phyloP scores from a whole-genome alignment of 2,113 vertebrate species.

The Apodemus sylvaticus region DNA sequence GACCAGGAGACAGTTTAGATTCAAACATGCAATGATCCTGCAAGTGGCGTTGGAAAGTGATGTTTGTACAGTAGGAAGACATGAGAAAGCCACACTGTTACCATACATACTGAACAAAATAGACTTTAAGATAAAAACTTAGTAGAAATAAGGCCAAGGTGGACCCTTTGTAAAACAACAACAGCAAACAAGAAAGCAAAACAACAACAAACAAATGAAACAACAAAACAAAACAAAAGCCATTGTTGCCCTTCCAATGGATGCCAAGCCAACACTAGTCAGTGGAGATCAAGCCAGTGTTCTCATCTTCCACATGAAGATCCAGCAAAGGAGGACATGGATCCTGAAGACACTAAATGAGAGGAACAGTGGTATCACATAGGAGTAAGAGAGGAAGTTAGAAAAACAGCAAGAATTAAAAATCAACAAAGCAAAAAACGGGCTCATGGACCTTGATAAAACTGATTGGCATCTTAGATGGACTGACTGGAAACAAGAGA shows the following conservation, averaged over 20 bases:
- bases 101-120: neutral
- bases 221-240: neutral
- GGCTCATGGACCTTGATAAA: neutral
- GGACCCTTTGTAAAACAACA: neutral
- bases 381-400: neutral
- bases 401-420: neutral
- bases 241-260: neutral
- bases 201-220: too few relatives aligned
- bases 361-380: neutral
- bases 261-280: neutral
- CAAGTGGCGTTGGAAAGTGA: neutral
- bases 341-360: neutral
- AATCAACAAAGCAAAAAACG: neutral
- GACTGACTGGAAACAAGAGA: neutral
- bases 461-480: neutral
- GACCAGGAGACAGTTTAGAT: neutral
- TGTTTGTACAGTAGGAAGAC: neutral
- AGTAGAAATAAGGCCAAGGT: neutral
- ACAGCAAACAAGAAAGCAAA: too few relatives aligned
- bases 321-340: neutral
- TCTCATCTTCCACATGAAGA: neutral
- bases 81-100: neutral
- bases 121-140: neutral
- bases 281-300: too few relatives aligned
- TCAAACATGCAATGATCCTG: neutral